A percentile compares a stretch with the other conserved stretches of the same genome.
Conservation (phyloP, 2,797 vertebrate species). For the Spheniscus humboldti region DNA sequence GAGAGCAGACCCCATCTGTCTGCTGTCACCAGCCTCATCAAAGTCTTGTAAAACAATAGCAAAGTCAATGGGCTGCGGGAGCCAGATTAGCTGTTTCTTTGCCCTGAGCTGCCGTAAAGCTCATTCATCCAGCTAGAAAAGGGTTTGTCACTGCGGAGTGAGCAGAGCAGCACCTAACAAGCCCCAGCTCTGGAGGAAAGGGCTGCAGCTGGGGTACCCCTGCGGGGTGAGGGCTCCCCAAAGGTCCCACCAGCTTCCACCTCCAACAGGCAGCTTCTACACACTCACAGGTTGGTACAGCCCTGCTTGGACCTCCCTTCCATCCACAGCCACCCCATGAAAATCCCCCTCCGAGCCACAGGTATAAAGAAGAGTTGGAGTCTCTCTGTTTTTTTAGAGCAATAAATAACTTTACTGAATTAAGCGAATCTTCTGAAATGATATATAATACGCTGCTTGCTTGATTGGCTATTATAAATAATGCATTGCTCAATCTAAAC, state of each 20-base stretch:
- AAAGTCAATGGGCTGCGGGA: not conserved
- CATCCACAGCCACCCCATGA: not conserved
- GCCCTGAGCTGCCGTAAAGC: not conserved
- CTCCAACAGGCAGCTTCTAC: not conserved
- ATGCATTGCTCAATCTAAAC: conserved; percentile 57
- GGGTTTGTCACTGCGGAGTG: not conserved
- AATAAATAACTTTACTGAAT: conserved; percentile 31
- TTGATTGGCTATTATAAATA: conserved; percentile 64
- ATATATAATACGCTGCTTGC: conserved; percentile 12
- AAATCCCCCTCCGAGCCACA: not conserved
- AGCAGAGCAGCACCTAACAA: not conserved
- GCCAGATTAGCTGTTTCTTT: not conserved
- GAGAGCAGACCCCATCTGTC: not conserved
- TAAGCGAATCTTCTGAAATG: conserved; percentile 46
- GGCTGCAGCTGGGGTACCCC: not conserved
- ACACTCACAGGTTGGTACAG: not conserved
- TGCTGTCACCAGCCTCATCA: not conserved
- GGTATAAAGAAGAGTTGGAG: not conserved
- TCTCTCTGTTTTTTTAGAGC: not conserved
- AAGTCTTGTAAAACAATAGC: not conserved
- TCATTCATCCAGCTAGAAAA: not conserved
- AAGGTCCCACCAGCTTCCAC: not conserved
- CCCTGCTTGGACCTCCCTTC: not conserved
- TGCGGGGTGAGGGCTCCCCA: not conserved
- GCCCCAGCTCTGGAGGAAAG: not conserved